Evolutionary conservation across 64 coral and sea anemone genomes (phyloP), one percentile per base, ranked within the genome.

Genomic region (Dendronephthya gigantea): DNA sequence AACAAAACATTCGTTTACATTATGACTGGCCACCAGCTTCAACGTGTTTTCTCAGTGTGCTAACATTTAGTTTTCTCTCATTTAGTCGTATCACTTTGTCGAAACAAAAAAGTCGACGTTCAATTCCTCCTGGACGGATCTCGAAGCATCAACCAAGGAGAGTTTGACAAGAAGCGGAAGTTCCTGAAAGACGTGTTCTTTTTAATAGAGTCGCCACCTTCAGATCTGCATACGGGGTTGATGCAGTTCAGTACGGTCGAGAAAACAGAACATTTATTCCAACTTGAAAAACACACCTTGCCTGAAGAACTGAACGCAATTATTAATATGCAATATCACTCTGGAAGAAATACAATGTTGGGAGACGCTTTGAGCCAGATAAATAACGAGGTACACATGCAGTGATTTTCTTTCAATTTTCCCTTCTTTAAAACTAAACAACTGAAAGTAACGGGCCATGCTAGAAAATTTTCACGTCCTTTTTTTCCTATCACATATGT

Each of bases 131-230:
- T 79, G 34, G 72, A 79, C 17, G 72, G 72, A 39, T 79, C 72
- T 12, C 16, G 32, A 35, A 79, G 72, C 28, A 79, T 79, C 72
- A 39, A 79, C 4, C 36, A 30, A 28, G 12, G 3, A 29, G 36
- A 79, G 15, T 79, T 79, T 79, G 72, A 79, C 36, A 79, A 35
- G 72, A 79, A 79, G 29, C 25, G 72, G 37, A 39, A 79, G 30
- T 79, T 79, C 36, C 72, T 79, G 2, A 19, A 16, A 39, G 72
- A 79, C 36, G 32, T 79, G 15, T 79, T 79, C 32, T 79, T 36
- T 29, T 39, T 79, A 79, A 29, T 79, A 19, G 72, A 79, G 36
- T 36, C 32, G 9, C 27, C 25, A 10, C 6, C 19, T n/a, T 79
- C 72, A 36, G 72, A 79, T 12, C 22, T 79, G 31, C 10, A 79